These are phyloP conservation scores for Protonemura montana DNA, from an alignment of 2,888 invertebrate genomes.

Conservation along the genomic window DNA sequence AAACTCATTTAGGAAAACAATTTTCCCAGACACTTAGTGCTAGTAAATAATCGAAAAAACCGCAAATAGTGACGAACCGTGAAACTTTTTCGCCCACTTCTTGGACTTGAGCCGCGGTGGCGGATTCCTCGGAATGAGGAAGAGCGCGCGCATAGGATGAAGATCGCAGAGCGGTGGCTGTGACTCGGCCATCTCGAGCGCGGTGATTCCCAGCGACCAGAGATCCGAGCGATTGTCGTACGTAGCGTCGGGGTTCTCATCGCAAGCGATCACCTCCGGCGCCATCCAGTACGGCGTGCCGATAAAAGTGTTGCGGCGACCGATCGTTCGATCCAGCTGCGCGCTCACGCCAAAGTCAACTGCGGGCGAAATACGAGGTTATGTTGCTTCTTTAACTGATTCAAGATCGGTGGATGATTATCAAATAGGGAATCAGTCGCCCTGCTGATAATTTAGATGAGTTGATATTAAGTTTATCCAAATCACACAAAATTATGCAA, in stretches of 20 bases:
- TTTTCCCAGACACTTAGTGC: no score
- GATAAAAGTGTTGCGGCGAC: slow-evolving; percentile 98
- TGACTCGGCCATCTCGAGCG: slow-evolving; percentile 99
- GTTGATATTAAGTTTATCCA: no score
- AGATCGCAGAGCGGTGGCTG: slow-evolving; percentile 99
- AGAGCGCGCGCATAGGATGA: slow-evolving; percentile 99
- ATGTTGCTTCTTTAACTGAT: no score
- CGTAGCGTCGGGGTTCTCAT: slow-evolving; percentile 99
- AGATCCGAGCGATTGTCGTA: slow-evolving; percentile 97
- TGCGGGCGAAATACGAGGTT: slow-evolving; percentile 61
- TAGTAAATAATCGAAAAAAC: no score
- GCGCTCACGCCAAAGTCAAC: slow-evolving; percentile 99
- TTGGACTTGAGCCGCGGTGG: slow-evolving; percentile 97
- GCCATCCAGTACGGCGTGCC: slow-evolving; percentile 99
- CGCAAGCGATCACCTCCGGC: slow-evolving; percentile 99
- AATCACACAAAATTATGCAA: no score
- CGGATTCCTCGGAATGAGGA: slow-evolving; percentile 97
- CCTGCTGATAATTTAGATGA: no score
- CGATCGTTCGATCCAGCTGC: slow-evolving; percentile 98
- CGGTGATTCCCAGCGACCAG: slow-evolving; percentile 95
- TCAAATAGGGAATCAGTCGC: no score
- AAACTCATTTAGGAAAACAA: no score
- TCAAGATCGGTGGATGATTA: no score
- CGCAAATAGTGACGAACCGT: slow-evolving; percentile 65
- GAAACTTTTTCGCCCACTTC: slow-evolving; percentile 98